Evolutionary conservation across 2,797 vertebrate species (phyloP).

Genomic region (Borostomias antarcticus): DNA sequence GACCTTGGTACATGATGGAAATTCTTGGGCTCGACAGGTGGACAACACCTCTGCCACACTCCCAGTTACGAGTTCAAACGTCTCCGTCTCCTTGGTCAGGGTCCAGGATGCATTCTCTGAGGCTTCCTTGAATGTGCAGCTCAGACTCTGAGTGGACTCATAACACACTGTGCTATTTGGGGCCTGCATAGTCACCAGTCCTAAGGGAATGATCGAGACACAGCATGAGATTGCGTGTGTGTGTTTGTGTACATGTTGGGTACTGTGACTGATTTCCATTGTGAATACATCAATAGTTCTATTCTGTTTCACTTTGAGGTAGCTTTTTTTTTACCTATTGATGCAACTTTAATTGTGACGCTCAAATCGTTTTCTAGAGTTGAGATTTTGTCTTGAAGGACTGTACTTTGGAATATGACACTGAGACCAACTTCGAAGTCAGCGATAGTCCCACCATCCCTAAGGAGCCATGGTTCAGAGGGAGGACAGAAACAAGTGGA

Average conservation of each 20-base stretch:
- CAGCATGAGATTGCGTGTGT: neutral
- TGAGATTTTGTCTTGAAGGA: constrained; percentile 34
- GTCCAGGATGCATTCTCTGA: constrained; percentile 44
- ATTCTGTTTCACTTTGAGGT: neutral
- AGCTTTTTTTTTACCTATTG: constrained; percentile 46
- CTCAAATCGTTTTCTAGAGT: fast-evolving
- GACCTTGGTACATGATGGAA: constrained; percentile 17
- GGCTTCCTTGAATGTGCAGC: constrained; percentile 49
- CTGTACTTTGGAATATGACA: constrained; percentile 15
- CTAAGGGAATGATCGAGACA: constrained; percentile 43
- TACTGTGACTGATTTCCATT: too few species aligned
- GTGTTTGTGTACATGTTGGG: too few species aligned
- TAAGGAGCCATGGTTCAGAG: neutral
- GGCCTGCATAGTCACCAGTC: constrained; percentile 54
- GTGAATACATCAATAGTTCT: too few species aligned
- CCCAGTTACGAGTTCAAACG: constrained; percentile 48
- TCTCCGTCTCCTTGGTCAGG: neutral
- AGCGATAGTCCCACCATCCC: fast-evolving
- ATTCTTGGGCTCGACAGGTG: fast-evolving
- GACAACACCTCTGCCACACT: constrained; percentile 25
- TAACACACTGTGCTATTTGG: constrained; percentile 37
- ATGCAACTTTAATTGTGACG: constrained; percentile 35
- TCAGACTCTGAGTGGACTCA: neutral
- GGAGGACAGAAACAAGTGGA: neutral
- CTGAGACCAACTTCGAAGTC: constrained; percentile 49